Percentiles rank a stretch among this genome's conserved stretches.
Evolutionary conservation across 2,888 invertebrate genomes (phyloP).

Genomic region (Melanophora roralis): DNA sequence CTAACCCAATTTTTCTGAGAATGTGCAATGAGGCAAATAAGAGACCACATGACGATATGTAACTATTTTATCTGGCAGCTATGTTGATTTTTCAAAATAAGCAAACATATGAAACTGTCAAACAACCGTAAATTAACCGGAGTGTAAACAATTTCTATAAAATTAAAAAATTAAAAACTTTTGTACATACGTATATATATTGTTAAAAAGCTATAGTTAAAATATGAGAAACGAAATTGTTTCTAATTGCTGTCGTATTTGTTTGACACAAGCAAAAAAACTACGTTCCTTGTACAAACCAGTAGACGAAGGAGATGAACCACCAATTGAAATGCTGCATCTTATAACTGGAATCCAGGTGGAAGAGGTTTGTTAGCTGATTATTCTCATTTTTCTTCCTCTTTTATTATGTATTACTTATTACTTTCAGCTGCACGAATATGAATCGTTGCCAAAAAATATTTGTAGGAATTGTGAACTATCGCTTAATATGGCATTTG

Average conservation of each 20-base stretch:
- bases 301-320: constrained; percentile 70
- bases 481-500: constrained; percentile 72
- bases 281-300: constrained; percentile 71
- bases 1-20: no score
- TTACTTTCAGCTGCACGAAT: constrained; percentile 55
- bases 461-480: constrained; percentile 73
- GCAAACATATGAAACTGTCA: no score
- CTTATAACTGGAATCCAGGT: constrained; percentile 69
- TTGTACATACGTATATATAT: not conserved
- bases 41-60: no score
- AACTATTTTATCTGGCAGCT: no score
- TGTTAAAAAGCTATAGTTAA: not conserved
- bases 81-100: constrained; percentile 13
- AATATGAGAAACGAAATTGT: constrained; percentile 65
- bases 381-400: not conserved
- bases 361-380: constrained; percentile 64
- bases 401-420: not conserved
- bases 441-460: constrained; percentile 69
- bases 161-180: not conserved
- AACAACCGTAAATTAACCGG: not conserved
- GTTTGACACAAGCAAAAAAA: constrained; percentile 69
- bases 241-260: constrained; percentile 71
- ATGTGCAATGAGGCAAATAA: no score
- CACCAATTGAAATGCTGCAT: constrained; percentile 72
- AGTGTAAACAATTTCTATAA: constrained; percentile 2